Evolutionary conservation across 2,797 vertebrate species (phyloP), one percentile per base, ranked within the genome.

Genomic region (Tolypeutes matacus): DNA sequence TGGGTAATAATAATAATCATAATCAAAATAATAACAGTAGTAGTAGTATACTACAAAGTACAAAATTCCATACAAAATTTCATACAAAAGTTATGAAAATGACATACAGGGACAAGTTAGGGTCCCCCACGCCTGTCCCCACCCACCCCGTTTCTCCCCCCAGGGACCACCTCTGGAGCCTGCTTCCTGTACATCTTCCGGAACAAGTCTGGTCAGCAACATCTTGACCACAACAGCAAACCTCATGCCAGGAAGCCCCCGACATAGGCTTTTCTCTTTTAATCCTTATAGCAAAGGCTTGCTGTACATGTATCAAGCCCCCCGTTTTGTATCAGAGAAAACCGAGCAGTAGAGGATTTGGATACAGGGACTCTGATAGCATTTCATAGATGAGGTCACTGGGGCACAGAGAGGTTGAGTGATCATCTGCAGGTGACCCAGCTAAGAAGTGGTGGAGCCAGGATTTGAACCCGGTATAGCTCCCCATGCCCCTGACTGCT

Each of bases 241-340:
- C 53, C 53, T 51, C 51, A 13, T 20, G 3, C 23, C 53, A 5
- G 23, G 10, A 2, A 58, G 29, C 13, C 34, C 69, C 4, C 0
- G 65, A 62, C 31, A 15, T 70, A 42, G 20, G 9, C 14, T 20
- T 15, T 36, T n/a, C 29, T 73, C 56, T 60, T 7, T 51, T 42
- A 12, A 18, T 36, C 51, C 1, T 31, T 82, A 17, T 13, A 6
- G 27, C 12, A 4, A 14, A 15, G 20, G 39, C 25, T n/a, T 5
- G 7, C 20, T 2, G 3, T n/a, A 3, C 8, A 23, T 11, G 5
- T 7, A 12, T 5, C 21, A 29, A 73, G 39, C 4, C 1, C 46
- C 82, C 15, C n/a, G 13, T 58, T 91, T 83, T 42, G 82, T 62
- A 34, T 76, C 1, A 4, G 31, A 62, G 27, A 42, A 46, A 80